Conservation (phyloP, 1,140 invertebrate genomes). For the Cephus cinctus region DNA sequence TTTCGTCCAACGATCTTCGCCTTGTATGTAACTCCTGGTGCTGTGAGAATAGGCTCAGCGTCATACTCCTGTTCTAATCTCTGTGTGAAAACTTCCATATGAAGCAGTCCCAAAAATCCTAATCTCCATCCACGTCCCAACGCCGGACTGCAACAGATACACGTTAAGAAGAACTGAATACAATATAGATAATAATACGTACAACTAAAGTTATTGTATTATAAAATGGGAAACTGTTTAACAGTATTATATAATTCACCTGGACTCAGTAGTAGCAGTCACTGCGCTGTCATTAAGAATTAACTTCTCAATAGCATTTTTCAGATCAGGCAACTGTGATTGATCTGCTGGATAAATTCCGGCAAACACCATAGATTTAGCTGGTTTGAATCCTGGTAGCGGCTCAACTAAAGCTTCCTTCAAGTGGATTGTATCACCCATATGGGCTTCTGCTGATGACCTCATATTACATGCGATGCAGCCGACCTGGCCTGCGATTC, state of each 20-base stretch:
- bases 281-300: slow-evolving; percentile 94
- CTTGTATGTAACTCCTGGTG: slow-evolving; percentile 94
- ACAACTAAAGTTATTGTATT: too few species aligned
- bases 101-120: slow-evolving; percentile 91
- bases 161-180: too few species aligned
- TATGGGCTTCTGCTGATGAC: slow-evolving; percentile 71
- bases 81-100: slow-evolving; percentile 96
- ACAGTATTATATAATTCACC: too few species aligned
- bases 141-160: slow-evolving; percentile 77
- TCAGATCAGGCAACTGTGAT: slow-evolving; percentile 72
- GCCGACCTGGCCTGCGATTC: slow-evolving; percentile 79
- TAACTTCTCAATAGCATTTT: slow-evolving; percentile 86
- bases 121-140: slow-evolving; percentile 92
- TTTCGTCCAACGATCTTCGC: slow-evolving; percentile 70
- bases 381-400: slow-evolving; percentile 66
- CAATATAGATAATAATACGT: slow-evolving; percentile 7
- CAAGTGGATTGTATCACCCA: slow-evolving; percentile 83
- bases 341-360: slow-evolving; percentile 93
- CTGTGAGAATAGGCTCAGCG: slow-evolving; percentile 85
- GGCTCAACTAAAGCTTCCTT: slow-evolving; percentile 59
- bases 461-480: slow-evolving; percentile 82
- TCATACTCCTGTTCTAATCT: slow-evolving; percentile 91
- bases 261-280: slow-evolving; percentile 73
- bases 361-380: slow-evolving; percentile 91
- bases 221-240: too few species aligned